Evolutionary conservation across 2,888 invertebrate species (phyloP), one percentile per base, ranked within the genome.

Genomic region (Andrena hattorfiana): DNA sequence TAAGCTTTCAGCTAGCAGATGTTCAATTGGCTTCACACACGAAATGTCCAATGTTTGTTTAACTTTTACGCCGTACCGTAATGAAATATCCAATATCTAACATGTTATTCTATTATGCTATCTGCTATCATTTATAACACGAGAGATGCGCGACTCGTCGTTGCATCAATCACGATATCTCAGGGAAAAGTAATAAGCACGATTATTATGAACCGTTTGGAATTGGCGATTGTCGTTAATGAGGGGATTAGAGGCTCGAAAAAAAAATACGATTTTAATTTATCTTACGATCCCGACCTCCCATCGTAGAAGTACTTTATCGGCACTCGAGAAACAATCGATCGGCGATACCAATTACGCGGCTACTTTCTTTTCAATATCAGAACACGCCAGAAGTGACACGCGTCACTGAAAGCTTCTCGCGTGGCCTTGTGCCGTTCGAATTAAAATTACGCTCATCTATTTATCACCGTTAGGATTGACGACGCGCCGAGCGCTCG

Each of bases 221-320:
- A 70, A 70, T 51, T 7, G 62, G 10, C 16, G 32, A 32, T 10
- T 35, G 5, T 28, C 3, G 5, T 3, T 5, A 56, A 63, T 48
- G 1, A 59, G 1, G 13, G 7, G 16, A 74, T 56, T 23, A 35
- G 16, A 6, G 42, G 0, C 10, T 42, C 2, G 16, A 48, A 70
- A 63, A 13, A 35, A 28, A 49, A 4, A 75, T 68, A 68, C 5
- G 4, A 23, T 13, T 56, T 74, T 63, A 48, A 64, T 35, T 64
- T 16, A 13, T 23, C 49, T 42, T n/a, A 6, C 0, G 7, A 59
- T 3, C 23, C 6, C 16, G 20, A n/a, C 16, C 28, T 51, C 6
- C 2, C 13, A 6, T 16, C 20, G 8, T 1, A 10, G 1, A 30
- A 56, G 49, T 76, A 54, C 1, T 49, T 63, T 66, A 28, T 77